Percentiles rank a stretch among this genome's conserved stretches.
These are phyloP conservation scores for Epinephelus malabaricus DNA, from an alignment of 2,797 vertebrate species.

Conservation along the genomic window DNA sequence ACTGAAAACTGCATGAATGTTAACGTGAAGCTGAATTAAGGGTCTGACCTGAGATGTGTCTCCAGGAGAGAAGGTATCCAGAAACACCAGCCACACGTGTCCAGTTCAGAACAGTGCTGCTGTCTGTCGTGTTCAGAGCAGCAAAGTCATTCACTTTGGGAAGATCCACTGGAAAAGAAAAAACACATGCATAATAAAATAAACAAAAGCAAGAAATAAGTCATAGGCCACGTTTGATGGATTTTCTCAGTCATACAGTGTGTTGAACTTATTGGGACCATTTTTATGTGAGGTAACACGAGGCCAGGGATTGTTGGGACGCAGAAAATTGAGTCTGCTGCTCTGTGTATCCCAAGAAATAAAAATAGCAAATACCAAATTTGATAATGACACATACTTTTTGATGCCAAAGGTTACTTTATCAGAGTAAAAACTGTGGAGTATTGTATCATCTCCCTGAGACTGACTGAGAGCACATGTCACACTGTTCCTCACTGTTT, in stretches of 20 bases:
- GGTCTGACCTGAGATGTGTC: constrained; percentile 86
- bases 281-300: neutral
- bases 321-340: neutral
- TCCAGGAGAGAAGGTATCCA: constrained; percentile 88
- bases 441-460: neutral
- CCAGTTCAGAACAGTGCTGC: constrained; percentile 88
- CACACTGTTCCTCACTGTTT: constrained; percentile 20
- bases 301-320: neutral
- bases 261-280: neutral
- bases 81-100: constrained; percentile 83
- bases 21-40: neutral
- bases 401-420: neutral
- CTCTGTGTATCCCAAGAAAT: neutral
- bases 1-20: neutral
- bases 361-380: neutral
- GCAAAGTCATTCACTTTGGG: constrained; percentile 86
- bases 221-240: neutral
- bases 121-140: constrained; percentile 80
- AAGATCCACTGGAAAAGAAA: constrained; percentile 84
- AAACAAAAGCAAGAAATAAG: neutral
- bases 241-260: neutral
- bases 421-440: neutral
- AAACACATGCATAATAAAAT: neutral
- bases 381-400: neutral
- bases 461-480: neutral